A percentile compares a stretch with the other conserved stretches of the same genome.
Conservation (phyloP, 2,888 invertebrate genomes). For the Furcula furcula region DNA sequence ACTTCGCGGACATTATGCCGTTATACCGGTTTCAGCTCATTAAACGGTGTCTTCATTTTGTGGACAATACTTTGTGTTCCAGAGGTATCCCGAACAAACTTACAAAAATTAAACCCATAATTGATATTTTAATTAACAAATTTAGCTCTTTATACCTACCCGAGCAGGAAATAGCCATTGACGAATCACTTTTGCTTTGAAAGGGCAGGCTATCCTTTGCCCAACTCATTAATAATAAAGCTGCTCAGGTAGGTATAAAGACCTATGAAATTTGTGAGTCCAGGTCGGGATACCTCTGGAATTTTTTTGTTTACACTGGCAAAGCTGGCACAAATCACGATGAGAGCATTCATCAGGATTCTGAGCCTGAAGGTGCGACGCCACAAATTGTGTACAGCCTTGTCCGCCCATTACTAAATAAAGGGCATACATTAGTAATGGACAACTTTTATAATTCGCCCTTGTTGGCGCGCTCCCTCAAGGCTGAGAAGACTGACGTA, state of each 20-base stretch:
- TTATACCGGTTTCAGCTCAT: background rate
- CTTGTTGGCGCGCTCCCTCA: constrained; percentile 20
- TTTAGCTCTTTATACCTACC: constrained; percentile 19
- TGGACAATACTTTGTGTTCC: background rate
- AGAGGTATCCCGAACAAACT: background rate
- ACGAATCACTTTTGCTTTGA: constrained; percentile 24
- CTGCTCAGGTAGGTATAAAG: constrained; percentile 23
- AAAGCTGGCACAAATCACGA: background rate
- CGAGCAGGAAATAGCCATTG: constrained; percentile 21
- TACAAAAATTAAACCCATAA: constrained; percentile 16
- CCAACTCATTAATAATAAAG: constrained; percentile 19
- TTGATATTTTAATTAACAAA: constrained; percentile 14
- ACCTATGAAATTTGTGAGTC: constrained; percentile 25
- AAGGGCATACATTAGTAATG: constrained; percentile 28
- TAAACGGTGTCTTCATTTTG: constrained; percentile 1
- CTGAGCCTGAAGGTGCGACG: constrained; percentile 22
- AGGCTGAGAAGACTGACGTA: constrained; percentile 17
- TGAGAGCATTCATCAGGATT: constrained; percentile 5
- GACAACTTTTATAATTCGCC: constrained; percentile 32
- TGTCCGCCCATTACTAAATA: constrained; percentile 16
- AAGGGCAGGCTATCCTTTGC: no score
- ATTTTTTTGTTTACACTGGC: constrained; percentile 12
- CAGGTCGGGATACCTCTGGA: constrained; percentile 20
- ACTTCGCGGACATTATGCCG: background rate
- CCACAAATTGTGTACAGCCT: constrained; percentile 19